Evolutionary conservation across 2,113 vertebrate species (phyloP).

Genomic region (Burhinus bistriatus): DNA sequence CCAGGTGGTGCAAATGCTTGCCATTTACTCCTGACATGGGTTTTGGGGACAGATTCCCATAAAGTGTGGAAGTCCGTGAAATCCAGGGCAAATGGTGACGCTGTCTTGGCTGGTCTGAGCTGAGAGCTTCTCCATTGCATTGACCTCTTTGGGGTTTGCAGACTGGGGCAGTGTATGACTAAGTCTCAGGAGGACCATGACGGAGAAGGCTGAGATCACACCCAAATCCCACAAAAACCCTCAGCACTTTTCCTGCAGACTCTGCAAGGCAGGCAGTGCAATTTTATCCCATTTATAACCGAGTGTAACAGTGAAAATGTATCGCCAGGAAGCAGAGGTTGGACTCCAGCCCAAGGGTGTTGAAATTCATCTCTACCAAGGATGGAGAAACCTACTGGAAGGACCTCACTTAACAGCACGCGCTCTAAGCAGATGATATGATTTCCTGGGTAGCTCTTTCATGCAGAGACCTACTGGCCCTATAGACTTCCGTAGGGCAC

Average conservation of each 20-base stretch:
- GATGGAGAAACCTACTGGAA: background rate
- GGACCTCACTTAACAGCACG: background rate
- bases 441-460: background rate
- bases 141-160: background rate
- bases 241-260: background rate
- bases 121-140: background rate
- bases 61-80: background rate
- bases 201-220: background rate
- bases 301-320: background rate
- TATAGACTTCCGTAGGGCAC: rapidly evolving
- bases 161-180: background rate
- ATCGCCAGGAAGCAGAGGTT: background rate
- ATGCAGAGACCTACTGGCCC: background rate
- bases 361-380: background rate
- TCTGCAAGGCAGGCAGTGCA: background rate
- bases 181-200: background rate
- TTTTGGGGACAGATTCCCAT: background rate
- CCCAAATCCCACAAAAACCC: background rate
- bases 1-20: background rate
- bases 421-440: background rate
- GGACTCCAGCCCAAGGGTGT: background rate
- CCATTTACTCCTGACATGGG: background rate
- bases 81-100: background rate
- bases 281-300: background rate
- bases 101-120: background rate